Base-by-base conservation (phyloP, 2,113 vertebrate genomes). In the Boulengeromyrus knoepffleri region DNA sequence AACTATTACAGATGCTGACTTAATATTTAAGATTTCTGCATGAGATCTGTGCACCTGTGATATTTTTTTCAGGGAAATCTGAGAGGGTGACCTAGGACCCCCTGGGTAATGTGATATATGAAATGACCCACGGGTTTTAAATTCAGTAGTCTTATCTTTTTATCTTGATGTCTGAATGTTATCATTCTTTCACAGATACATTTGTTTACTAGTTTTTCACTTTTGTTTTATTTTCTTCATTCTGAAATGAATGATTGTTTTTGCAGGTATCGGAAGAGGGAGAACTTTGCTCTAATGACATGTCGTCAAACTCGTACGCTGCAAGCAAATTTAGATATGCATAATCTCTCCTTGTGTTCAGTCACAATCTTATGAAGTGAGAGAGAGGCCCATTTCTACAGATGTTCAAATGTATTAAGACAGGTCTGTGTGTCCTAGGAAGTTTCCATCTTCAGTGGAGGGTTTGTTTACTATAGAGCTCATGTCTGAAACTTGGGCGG, bases 401-500 rank as follows among this genome's bases (percentile, higher is more conserved):
- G 9, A 12, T 70, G n/a, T 70, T 31, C n/a, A 70, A 83, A 45
- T 83, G 39, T 83, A 83, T 83, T 83, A 83, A 85, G 74, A 80
- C 39, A 24, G 45, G 31, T 84, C 42, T 24, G 8, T 85, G 83
- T 46, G 83, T 85, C 3, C 8, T 24, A 49, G 91, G 88, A 70
- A 88, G 85, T 83, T 74, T 91, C 52, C 89, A 0, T 74, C 52
- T 90, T 89, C 31, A 87, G 86, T 83, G 27, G 19, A 49, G 21
- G 49, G 19, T 58, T 89, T 42, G 1, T 70, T 31, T 89, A 52
- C 88, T 90, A 74, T 89, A 52, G 90, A 47, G 21, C 83, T 89
- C 24, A 90, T 92, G 92, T 92, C 91, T 92, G 93, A 93, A 85
- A 42, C 58, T 90, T 39, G 90, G 93, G 56, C 88, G 24, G 89